Conservation (phyloP, 2,113 vertebrate species). For the Amphilophus citrinellus region DNA sequence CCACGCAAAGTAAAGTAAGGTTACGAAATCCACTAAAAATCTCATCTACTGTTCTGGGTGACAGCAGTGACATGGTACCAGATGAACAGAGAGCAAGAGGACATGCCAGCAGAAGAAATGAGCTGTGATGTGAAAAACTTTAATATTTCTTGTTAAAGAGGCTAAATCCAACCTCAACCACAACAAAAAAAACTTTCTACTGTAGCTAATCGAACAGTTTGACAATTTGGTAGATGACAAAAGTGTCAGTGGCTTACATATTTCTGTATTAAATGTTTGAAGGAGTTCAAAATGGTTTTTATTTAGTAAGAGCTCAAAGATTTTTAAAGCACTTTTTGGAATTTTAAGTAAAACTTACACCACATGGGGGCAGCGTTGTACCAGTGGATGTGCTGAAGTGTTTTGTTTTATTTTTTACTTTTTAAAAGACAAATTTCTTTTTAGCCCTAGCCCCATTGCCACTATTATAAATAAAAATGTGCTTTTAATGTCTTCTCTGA, state of each 20-base stretch:
- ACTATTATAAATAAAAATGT: background rate
- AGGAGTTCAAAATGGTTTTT: background rate
- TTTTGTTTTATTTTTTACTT: background rate
- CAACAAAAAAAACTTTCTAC: background rate
- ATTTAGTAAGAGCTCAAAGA: background rate
- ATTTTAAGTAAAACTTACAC: background rate
- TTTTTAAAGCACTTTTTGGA: background rate
- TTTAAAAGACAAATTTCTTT: background rate
- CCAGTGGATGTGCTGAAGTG: background rate
- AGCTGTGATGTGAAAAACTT: background rate
- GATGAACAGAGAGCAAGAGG: background rate
- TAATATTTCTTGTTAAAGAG: background rate
- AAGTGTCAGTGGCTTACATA: no score
- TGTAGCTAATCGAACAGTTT: background rate
- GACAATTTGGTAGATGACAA: background rate
- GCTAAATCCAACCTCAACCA: background rate
- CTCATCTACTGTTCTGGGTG: accelerated
- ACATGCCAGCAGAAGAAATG: background rate
- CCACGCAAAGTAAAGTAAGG: background rate
- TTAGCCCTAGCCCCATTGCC: background rate
- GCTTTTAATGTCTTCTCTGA: background rate
- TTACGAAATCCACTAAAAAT: background rate
- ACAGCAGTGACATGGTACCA: background rate
- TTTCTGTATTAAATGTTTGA: background rate
- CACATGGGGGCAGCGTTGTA: background rate